Evolutionary conservation across 2,797 vertebrate genomes (phyloP).

Genomic region (Platalea minor): DNA sequence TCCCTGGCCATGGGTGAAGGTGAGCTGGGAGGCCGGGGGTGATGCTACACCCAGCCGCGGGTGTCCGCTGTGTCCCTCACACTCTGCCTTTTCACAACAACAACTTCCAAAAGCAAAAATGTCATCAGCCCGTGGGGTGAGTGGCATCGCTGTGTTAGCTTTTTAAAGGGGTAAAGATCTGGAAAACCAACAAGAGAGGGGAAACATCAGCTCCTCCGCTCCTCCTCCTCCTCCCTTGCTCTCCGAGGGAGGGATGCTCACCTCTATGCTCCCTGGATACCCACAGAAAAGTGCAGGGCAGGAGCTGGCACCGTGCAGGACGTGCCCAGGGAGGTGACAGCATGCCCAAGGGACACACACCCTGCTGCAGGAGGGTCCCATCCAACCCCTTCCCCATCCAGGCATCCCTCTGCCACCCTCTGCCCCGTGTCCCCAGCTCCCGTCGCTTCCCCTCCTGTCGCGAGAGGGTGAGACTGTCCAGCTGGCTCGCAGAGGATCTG

Average conservation of each 20-base stretch:
- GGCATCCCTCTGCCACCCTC: neutral
- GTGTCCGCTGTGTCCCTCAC: neutral
- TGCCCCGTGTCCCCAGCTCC: neutral
- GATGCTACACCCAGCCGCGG: neutral
- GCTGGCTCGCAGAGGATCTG: slow-evolving; percentile 47
- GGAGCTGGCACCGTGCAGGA: neutral
- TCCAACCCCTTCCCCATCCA: neutral
- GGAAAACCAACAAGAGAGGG: neutral
- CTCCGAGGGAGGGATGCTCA: neutral
- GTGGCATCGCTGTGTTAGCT: neutral
- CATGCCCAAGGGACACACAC: neutral
- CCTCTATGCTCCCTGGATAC: rapidly evolving
- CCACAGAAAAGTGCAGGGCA: neutral
- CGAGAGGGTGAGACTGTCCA: slow-evolving; percentile 41
- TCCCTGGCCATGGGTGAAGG: rapidly evolving
- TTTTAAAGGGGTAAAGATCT: neutral
- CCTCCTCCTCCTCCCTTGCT: neutral
- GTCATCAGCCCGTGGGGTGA: neutral
- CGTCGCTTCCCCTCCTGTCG: neutral
- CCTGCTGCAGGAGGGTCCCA: rapidly evolving
- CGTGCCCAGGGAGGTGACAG: rapidly evolving
- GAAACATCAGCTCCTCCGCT: neutral
- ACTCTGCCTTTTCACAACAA: neutral
- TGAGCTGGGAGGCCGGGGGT: neutral
- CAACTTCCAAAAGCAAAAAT: neutral